Percentiles rank a stretch among this genome's conserved stretches.
phyloP scores from a whole-genome alignment of 23 tunicate species.

The Phallusia fumigata region DNA sequence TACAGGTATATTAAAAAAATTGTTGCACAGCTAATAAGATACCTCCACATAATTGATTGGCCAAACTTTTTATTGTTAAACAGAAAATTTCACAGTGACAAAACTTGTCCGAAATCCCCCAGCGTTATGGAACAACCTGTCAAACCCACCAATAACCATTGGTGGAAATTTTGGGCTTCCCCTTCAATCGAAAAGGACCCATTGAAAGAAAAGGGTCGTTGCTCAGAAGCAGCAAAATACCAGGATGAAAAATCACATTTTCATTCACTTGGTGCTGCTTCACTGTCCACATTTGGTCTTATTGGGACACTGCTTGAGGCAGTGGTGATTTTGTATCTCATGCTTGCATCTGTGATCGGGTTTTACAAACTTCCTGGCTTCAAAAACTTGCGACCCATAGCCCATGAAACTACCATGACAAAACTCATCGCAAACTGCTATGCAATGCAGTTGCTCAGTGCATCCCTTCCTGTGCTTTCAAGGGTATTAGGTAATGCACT shows the following conservation, averaged over 20 bases:
- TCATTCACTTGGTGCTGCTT: slow-evolving; percentile 67
- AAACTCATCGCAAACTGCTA: slow-evolving; percentile 82
- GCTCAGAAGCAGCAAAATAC: not conserved
- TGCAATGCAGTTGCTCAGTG: slow-evolving; percentile 54
- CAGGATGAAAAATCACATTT: slow-evolving; percentile 8
- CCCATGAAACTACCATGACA: slow-evolving; percentile 65
- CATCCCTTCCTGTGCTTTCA: slow-evolving; percentile 81
- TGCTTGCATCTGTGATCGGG: slow-evolving; percentile 75
- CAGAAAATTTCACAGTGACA: not conserved
- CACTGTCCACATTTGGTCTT: slow-evolving; percentile 83
- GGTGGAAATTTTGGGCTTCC: not conserved
- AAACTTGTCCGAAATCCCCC: not conserved
- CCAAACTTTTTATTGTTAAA: too few relatives aligned
- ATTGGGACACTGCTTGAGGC: slow-evolving; percentile 78
- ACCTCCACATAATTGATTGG: too few relatives aligned
- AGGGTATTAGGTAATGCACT: slow-evolving; percentile 75
- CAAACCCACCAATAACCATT: not conserved
- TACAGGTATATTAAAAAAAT: too few relatives aligned
- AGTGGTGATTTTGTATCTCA: slow-evolving; percentile 53
- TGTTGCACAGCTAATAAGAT: too few relatives aligned
- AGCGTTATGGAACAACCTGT: not conserved
- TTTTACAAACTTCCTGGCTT: slow-evolving; percentile 72
- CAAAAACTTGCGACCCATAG: slow-evolving; percentile 42
- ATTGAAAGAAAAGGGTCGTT: not conserved
- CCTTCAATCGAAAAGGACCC: not conserved